Evolutionary conservation across 1,140 invertebrate genomes (phyloP).

Genomic region (Limonius californicus): DNA sequence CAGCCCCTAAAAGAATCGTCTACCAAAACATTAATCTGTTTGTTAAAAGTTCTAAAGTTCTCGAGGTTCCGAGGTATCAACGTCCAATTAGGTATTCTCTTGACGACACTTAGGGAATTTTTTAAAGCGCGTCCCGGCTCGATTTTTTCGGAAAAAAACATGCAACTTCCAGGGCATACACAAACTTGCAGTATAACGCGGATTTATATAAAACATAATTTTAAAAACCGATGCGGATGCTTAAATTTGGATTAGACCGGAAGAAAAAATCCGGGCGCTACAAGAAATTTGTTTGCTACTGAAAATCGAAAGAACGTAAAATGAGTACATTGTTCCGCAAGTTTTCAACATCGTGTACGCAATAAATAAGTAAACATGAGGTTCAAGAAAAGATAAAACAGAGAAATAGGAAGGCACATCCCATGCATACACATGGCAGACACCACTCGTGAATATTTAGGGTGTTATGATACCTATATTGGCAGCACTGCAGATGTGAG

Average conservation of each 20-base stretch:
- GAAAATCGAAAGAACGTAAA: background rate
- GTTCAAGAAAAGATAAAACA: slow-evolving; percentile 2
- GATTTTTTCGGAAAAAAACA: no score
- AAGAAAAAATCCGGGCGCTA: no score
- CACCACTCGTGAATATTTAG: slow-evolving; percentile 39
- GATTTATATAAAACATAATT: no score
- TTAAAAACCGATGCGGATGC: no score
- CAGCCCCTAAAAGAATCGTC: slow-evolving; percentile 3
- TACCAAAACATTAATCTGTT: slow-evolving; percentile 14
- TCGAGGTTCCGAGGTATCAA: background rate
- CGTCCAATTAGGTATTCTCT: slow-evolving; percentile 1
- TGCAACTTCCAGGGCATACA: no score
- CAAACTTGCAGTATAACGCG: no score
- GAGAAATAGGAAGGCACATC: slow-evolving; percentile 1
- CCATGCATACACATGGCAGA: slow-evolving; percentile 14
- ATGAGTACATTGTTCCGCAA: background rate
- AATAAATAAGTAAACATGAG: slow-evolving; percentile 14
- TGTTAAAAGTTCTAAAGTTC: slow-evolving; percentile 9
- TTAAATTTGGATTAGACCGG: no score
- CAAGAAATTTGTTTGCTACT: no score
- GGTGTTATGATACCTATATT: slow-evolving; percentile 30
- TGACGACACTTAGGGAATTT: background rate
- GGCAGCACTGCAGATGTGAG: slow-evolving; percentile 25
- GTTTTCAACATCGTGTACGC: slow-evolving; percentile 3
- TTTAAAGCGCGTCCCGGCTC: no score